Evolutionary conservation across 2,797 vertebrate genomes (phyloP).

Genomic region (Pelochelys cantorii): DNA sequence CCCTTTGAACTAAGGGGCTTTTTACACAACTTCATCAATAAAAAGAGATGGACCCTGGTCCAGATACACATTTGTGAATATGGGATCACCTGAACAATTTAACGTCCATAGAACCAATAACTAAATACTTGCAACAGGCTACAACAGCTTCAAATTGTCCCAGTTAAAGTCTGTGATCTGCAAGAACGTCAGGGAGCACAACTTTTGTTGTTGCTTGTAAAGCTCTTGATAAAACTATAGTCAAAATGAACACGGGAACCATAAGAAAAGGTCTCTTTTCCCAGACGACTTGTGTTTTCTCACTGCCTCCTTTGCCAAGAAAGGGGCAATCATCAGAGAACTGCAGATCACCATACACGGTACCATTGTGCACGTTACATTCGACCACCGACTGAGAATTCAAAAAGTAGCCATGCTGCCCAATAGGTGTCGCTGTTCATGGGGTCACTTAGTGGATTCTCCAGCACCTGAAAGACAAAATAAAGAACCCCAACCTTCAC

Average conservation of each 20-base stretch:
- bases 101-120: constrained; percentile 18
- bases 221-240: constrained; percentile 10
- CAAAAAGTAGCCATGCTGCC: constrained; percentile 53
- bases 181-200: not conserved
- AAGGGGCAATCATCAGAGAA: not conserved
- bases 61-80: not conserved
- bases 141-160: not conserved
- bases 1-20: not conserved
- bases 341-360: rapidly evolving
- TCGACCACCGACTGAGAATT: not conserved
- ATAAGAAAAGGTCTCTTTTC: not conserved
- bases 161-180: not conserved
- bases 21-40: not conserved
- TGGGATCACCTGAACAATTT: not conserved
- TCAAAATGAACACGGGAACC: constrained; percentile 26
- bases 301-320: not conserved
- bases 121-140: not conserved
- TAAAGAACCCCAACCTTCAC: not conserved
- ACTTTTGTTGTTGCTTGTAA: not conserved
- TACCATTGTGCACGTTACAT: constrained; percentile 24
- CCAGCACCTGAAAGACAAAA: constrained; percentile 50
- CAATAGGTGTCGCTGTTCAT: rapidly evolving
- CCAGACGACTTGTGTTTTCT: not conserved
- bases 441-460: not conserved
- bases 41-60: not conserved